A percentile compares a stretch with the other conserved stretches of the same genome.
These are phyloP conservation scores for Rhingia rostrata DNA, from an alignment of 2,888 invertebrate species.

Conservation along the genomic window DNA sequence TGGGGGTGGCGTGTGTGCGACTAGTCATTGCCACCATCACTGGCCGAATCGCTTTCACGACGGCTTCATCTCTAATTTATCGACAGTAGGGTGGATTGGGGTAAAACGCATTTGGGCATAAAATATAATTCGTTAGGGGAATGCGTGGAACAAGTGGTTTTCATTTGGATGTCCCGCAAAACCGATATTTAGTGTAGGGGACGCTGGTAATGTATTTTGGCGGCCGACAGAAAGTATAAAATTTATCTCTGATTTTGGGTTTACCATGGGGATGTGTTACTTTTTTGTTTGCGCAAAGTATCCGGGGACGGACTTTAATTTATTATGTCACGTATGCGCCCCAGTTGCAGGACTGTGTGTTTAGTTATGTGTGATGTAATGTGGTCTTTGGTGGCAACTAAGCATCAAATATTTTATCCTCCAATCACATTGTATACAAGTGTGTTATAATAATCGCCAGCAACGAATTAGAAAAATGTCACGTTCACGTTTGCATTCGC, in stretches of 20 bases:
- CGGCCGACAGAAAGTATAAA: neutral
- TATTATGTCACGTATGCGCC: slow-evolving; percentile 19
- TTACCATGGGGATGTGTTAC: neutral
- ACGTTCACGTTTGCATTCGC: too few species aligned
- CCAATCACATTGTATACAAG: neutral
- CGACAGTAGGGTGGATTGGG: neutral
- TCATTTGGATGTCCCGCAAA: slow-evolving; percentile 1
- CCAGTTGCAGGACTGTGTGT: neutral
- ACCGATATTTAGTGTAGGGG: slow-evolving; percentile 2
- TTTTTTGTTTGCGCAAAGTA: neutral
- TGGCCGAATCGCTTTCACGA: neutral
- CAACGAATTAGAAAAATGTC: too few species aligned
- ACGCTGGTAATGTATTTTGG: slow-evolving; percentile 11
- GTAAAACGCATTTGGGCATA: neutral
- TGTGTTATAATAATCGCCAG: too few species aligned
- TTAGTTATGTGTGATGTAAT: neutral
- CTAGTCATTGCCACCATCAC: slow-evolving; percentile 2
- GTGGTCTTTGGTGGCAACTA: neutral
- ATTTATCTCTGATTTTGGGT: slow-evolving; percentile 12
- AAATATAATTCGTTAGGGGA: slow-evolving; percentile 21
- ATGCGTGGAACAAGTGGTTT: slow-evolving; percentile 27
- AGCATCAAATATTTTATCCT: neutral
- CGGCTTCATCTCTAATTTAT: slow-evolving; percentile 22
- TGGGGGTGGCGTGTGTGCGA: neutral
- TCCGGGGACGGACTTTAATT: neutral